Conservation (phyloP, 1,140 invertebrate genomes). For the Mizuhopecten yessoensis region DNA sequence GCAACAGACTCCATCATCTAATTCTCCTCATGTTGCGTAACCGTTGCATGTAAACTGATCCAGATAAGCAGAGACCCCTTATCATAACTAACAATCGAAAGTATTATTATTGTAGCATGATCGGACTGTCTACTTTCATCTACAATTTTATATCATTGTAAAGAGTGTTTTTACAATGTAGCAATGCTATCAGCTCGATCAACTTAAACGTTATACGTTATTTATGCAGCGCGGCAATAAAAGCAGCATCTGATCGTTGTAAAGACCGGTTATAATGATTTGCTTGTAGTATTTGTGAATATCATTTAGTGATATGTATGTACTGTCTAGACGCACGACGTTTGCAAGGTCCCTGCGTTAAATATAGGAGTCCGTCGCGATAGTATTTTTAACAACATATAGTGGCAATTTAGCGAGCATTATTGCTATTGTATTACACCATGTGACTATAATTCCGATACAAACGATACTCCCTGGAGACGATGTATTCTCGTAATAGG, state of each 20-base stretch:
- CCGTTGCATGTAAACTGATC: too few relatives aligned
- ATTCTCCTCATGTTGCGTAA: too few relatives aligned
- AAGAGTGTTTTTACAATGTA: background rate
- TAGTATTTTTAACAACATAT: background rate
- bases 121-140: background rate
- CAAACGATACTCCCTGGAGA: background rate
- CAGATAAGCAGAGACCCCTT: background rate
- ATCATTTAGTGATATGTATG: background rate
- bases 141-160: background rate
- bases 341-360: background rate
- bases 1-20: too few relatives aligned
- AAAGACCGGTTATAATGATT: background rate
- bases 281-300: background rate
- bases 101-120: background rate
- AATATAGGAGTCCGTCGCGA: background rate
- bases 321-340: background rate
- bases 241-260: background rate
- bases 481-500: background rate
- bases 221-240: background rate
- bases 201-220: background rate
- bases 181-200: background rate
- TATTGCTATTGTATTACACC: background rate
- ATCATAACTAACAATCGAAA: background rate
- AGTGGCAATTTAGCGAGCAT: background rate
- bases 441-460: background rate